Percentiles rank a stretch among this genome's conserved stretches.
Evolutionary conservation across 2,797 vertebrate species (phyloP).

Genomic region (Chlorospingus flavigularis): DNA sequence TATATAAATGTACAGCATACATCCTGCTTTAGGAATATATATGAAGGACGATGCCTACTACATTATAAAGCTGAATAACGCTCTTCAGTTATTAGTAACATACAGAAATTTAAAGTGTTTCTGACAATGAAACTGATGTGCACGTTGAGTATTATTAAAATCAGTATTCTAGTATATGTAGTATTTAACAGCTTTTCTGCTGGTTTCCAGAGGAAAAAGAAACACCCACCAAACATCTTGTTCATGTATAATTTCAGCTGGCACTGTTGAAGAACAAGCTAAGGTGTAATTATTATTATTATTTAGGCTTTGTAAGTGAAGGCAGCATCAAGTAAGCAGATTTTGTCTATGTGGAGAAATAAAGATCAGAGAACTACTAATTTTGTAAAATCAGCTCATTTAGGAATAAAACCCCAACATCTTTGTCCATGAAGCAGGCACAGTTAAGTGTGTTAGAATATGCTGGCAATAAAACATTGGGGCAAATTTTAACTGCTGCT

Average conservation of each 20-base stretch:
- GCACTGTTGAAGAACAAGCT: constrained; percentile 76
- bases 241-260: constrained; percentile 78
- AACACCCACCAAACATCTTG: constrained; percentile 32
- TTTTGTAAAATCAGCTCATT: constrained; percentile 73
- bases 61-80: constrained; percentile 50
- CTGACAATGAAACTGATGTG: constrained; percentile 75
- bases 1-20: constrained; percentile 78
- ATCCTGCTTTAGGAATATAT: constrained; percentile 71
- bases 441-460: constrained; percentile 4
- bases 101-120: constrained; percentile 72
- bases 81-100: constrained; percentile 64
- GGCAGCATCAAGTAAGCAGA: constrained; percentile 49
- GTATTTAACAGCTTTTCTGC: constrained; percentile 72
- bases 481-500: not conserved
- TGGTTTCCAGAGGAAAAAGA: constrained; percentile 72
- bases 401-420: not conserved
- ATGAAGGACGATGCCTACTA: constrained; percentile 58
- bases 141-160: constrained; percentile 83
- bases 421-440: constrained; percentile 16
- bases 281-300: constrained; percentile 58
- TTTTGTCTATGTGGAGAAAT: constrained; percentile 69
- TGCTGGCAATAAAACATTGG: not conserved
- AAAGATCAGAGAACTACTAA: constrained; percentile 70
- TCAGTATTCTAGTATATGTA: constrained; percentile 74
- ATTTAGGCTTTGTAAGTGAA: constrained; percentile 67